Conservation (phyloP, 2,113 vertebrate species). For the Rhineura floridana region DNA sequence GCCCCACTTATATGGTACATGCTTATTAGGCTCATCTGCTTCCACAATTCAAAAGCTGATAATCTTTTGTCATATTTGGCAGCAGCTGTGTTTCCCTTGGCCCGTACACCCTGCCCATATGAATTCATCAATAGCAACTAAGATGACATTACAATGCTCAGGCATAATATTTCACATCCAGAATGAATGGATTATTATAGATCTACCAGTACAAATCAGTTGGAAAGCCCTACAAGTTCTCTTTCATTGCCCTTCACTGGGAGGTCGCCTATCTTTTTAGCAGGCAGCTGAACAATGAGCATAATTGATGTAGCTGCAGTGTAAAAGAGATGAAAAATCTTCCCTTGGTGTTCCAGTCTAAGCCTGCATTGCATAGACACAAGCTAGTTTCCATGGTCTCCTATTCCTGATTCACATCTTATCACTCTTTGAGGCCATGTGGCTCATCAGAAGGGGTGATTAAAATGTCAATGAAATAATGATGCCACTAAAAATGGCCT, state of each 20-base stretch:
- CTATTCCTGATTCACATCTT: background rate
- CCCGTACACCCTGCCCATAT: background rate
- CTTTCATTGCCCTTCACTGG: background rate
- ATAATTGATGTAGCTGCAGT: background rate
- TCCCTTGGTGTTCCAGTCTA: background rate
- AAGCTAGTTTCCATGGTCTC: background rate
- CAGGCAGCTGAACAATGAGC: conserved; percentile 10
- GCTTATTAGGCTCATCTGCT: background rate
- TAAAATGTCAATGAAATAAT: background rate
- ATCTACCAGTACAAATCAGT: background rate
- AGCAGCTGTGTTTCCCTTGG: background rate
- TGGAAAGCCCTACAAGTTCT: background rate
- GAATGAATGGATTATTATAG: background rate
- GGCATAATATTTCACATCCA: background rate
- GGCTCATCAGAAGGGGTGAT: background rate
- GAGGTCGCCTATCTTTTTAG: conserved; percentile 9
- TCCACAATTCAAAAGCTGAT: background rate
- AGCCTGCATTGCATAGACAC: background rate
- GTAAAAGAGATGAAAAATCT: background rate
- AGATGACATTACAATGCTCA: background rate
- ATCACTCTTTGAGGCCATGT: background rate
- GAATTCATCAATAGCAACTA: background rate
- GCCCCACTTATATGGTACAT: background rate
- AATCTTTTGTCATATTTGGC: background rate
- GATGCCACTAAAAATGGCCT: background rate